phyloP scores from a whole-genome alignment of 2,888 invertebrate species.

The Scelioninae gen. 1 region DNA sequence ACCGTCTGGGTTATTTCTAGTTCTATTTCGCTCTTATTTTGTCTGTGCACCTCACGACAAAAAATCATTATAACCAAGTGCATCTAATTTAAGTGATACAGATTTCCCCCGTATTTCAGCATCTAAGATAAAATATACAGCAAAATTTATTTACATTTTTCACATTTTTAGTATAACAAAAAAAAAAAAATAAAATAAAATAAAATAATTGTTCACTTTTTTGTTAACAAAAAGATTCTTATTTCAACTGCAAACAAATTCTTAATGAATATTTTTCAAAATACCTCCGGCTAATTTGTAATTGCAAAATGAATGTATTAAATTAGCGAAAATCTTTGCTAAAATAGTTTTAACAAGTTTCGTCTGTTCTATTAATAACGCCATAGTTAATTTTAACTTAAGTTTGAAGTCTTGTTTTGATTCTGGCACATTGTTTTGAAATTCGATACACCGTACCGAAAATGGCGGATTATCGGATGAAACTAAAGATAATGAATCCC shows the following conservation, averaged over 20 bases:
- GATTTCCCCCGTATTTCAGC: background rate
- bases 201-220: too few species aligned
- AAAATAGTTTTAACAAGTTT: background rate
- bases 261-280: too few species aligned
- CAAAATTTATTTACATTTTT: too few species aligned
- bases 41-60: slow-evolving; percentile 37
- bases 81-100: slow-evolving; percentile 15
- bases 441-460: slow-evolving; percentile 23
- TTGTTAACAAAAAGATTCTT: too few species aligned
- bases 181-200: too few species aligned
- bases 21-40: slow-evolving; percentile 60
- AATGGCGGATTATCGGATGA: slow-evolving; percentile 30
- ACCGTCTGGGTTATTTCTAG: slow-evolving; percentile 66
- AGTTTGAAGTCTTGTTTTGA: background rate
- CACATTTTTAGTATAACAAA: too few species aligned
- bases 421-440: slow-evolving; percentile 25
- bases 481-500: slow-evolving; percentile 44
- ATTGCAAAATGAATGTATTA: too few species aligned
- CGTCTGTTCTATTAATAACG: background rate
- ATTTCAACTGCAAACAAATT: too few species aligned
- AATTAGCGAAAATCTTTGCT: too few species aligned
- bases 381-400: background rate
- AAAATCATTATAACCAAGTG: slow-evolving; percentile 36
- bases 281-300: too few species aligned
- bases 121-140: too few species aligned